A percentile compares a stretch with the other conserved stretches of the same genome.
phyloP scores from a whole-genome alignment of 2,113 vertebrate genomes.

The Clarias magur region DNA sequence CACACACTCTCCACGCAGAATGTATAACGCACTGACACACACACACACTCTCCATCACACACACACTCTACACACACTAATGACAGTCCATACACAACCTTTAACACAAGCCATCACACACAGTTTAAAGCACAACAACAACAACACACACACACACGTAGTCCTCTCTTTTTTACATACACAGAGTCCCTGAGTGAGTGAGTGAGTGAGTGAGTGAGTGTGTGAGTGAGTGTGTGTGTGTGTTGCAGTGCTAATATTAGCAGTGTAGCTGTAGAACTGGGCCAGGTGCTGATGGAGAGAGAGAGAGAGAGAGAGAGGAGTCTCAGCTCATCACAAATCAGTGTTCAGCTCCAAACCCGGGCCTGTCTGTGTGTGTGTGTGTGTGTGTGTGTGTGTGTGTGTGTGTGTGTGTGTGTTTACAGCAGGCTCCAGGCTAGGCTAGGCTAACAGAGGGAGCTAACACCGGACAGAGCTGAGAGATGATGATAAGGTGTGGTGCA shows the following conservation, averaged over 20 bases:
- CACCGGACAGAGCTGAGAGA: neutral
- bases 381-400: neutral
- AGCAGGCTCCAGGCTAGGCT: constrained; percentile 9
- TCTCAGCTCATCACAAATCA: neutral
- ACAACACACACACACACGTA: no score
- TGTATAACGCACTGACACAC: no score
- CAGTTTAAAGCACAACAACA: no score
- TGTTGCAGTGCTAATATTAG: constrained; percentile 1
- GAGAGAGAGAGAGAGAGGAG: neutral
- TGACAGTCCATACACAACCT: no score
- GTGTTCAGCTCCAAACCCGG: neutral
- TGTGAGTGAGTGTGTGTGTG: no score
- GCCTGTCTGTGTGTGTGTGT: neutral
- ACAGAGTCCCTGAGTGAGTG: no score
- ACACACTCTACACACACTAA: neutral
- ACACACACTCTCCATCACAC: neutral
- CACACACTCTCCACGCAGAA: no score
- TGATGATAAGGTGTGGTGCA: neutral
- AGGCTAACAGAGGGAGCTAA: neutral
- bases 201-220: no score
- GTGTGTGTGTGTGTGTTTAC: neutral
- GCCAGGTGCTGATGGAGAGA: neutral
- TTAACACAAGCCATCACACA: neutral
- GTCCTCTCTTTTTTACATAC: no score
- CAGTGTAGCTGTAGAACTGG: neutral